Base-by-base conservation (phyloP, 2,888 invertebrate genomes). In the Acanthosepion lycidas region DNA sequence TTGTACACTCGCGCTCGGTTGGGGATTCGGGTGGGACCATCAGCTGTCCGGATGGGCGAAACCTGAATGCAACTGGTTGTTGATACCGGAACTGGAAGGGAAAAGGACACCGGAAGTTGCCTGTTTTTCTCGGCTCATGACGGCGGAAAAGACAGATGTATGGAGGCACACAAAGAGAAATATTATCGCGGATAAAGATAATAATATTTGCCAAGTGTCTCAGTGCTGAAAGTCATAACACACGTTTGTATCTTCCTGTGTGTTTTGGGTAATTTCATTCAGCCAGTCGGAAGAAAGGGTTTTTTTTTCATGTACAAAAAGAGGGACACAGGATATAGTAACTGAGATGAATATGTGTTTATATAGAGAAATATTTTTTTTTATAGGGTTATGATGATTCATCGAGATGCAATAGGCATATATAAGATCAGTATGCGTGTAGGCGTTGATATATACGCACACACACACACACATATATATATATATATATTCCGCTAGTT, bases 11-110 rank as follows among this genome's bases (percentile, higher is more conserved):
- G 23, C 23, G 6, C 59, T 59, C 59, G 78, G 78, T 18, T 12
- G 78, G 78, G n/a, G 78, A n/a, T 78, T 78, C 78, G n/a, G 78
- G n/a, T n/a, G n/a, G 78, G 78, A 78, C 33, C n/a, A 20, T 78
- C 78, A 78, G 78, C n/a, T 78, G n/a, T 78, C 78, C 78, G 78
- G 78, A 78, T 78, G 78, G 78, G 78, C 78, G 78, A 78, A 33
- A 78, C 78, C 78, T 33, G n/a, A n/a, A 78, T 78, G 78, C 78
- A 78, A 78, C n/a, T 78, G 78, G 78, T 78, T 78, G 78, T n/a
- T 33, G 33, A 78, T 78, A 33, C n/a, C 78, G 78, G 78, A 78
- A 78, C 78, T n/a, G 15, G 78, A 15, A 78, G n/a, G 12, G n/a
- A n/a, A 78, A 78, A 78, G n/a, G 78, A 78, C 78, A 78, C 78